phyloP scores from a whole-genome alignment of 2,113 vertebrate species.

The Sakesphorus luctuosus region DNA sequence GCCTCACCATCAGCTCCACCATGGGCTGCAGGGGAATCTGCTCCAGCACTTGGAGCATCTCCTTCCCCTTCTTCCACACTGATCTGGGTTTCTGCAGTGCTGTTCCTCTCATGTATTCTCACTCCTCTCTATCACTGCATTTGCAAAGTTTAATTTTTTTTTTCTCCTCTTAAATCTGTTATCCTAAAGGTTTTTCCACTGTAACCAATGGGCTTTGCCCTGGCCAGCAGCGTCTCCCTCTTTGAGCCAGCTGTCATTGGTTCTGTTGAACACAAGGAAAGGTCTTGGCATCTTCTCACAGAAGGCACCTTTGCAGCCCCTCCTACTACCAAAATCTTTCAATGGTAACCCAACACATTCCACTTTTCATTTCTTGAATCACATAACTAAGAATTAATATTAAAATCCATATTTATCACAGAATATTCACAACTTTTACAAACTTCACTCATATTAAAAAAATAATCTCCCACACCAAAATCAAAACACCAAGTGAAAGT shows the following conservation, averaged over 20 bases:
- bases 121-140: not conserved
- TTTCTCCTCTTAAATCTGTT: not conserved
- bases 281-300: not conserved
- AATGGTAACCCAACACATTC: accelerated
- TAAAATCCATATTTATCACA: not conserved
- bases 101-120: not conserved
- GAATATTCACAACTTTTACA: not conserved
- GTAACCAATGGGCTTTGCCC: not conserved
- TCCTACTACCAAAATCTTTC: not conserved
- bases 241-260: not conserved
- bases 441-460: not conserved
- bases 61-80: not conserved
- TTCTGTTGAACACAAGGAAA: not conserved
- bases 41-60: not conserved
- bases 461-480: not conserved
- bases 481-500: not conserved
- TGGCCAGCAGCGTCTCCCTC: not conserved
- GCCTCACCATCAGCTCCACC: not conserved
- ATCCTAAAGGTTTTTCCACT: not conserved
- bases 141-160: not conserved
- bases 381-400: not conserved
- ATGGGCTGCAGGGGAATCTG: not conserved
- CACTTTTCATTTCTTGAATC: not conserved
- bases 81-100: not conserved
- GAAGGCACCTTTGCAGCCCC: not conserved